A percentile compares a stretch with the other conserved stretches of the same genome.
Evolutionary conservation across 2,888 invertebrate species (phyloP).

Genomic region (Chelonus formosanus): DNA sequence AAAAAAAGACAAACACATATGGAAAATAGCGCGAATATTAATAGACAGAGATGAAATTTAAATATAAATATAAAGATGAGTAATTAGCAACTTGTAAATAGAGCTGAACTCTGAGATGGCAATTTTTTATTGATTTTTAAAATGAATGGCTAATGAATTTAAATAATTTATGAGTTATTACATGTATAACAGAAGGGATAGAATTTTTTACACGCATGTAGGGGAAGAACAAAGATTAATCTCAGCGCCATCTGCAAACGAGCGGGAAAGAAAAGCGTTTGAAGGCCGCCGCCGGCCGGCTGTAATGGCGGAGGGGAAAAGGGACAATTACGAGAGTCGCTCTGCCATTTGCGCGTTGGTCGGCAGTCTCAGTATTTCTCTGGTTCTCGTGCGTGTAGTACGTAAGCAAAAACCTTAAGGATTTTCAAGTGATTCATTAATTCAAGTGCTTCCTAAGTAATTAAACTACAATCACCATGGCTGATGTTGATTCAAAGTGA

Average conservation of each 20-base stretch:
- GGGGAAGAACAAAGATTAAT: constrained; percentile 24
- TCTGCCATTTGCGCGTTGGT: constrained; percentile 55
- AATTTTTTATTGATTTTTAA: too few species aligned
- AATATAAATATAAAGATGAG: too few species aligned
- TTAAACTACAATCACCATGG: constrained; percentile 67
- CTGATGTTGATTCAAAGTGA: constrained; percentile 75
- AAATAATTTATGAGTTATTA: constrained; percentile 5
- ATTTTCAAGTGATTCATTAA: constrained; percentile 27
- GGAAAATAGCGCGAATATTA: too few species aligned
- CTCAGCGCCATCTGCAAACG: constrained; percentile 57
- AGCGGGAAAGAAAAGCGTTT: constrained; percentile 63
- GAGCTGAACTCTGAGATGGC: too few species aligned
- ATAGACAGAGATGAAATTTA: too few species aligned
- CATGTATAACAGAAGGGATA: neutral
- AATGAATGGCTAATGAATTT: too few species aligned
- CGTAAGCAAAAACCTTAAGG: constrained; percentile 23
- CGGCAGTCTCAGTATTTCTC: constrained; percentile 46
- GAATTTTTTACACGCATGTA: neutral
- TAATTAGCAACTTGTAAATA: too few species aligned
- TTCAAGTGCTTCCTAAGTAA: constrained; percentile 40
- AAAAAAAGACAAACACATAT: too few species aligned
- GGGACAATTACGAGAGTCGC: constrained; percentile 41
- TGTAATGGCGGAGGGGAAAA: constrained; percentile 18
- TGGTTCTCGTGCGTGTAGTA: constrained; percentile 37
- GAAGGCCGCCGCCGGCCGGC: constrained; percentile 56